Base-by-base conservation (phyloP, 2,797 vertebrate species). In the Danio albolineatus region DNA sequence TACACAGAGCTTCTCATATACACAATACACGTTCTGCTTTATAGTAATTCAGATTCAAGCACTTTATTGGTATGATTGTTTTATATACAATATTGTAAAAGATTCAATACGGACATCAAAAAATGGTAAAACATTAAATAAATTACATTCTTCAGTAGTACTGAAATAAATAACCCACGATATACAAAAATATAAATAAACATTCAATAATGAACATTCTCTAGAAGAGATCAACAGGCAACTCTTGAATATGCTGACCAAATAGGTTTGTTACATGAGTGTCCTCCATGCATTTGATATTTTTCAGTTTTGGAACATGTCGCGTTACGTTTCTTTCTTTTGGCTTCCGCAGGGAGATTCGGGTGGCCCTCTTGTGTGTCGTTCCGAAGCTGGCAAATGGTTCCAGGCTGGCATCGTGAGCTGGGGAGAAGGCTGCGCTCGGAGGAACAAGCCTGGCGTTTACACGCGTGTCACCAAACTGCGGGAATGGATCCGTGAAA, bases 351-450 rank as follows among this genome's bases (percentile, higher is more conserved):
- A 95, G 94, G 94, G 94, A 77, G 94, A 95, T 88, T 95, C 94
- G 0, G 95, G 94, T 4, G 94, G 95, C 12, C 94, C 95, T 82
- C 87, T 95, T 83, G 89, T 56, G 6, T 95, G 95, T 79, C 90
- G 87, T 0, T 94, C 94, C 59, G 91, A 94, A 82, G 93, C 87
- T 36, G 93, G 92, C 59, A 93, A 90, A 86, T 95, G 95, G 95
- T 95, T 95, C 86, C 94, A 95, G 90, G 90, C 90, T 0, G 95
- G 94, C 21, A 89, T 95, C 0, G 95, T 95, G 84, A 95, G 94
- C 87, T 95, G 94, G 94, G 94, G 94, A 0, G 94, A 94, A 82
- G 94, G 94, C 77, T 95, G 95, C 0, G 94, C 93, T 16, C 91
- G 91, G 46, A 87, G 91, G 19, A 93, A 95, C 89, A 94, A 94